A percentile compares a stretch with the other conserved stretches of the same genome.
Evolutionary conservation across 2,888 invertebrate genomes (phyloP).

Genomic region (Coelogynopora nodosa): DNA sequence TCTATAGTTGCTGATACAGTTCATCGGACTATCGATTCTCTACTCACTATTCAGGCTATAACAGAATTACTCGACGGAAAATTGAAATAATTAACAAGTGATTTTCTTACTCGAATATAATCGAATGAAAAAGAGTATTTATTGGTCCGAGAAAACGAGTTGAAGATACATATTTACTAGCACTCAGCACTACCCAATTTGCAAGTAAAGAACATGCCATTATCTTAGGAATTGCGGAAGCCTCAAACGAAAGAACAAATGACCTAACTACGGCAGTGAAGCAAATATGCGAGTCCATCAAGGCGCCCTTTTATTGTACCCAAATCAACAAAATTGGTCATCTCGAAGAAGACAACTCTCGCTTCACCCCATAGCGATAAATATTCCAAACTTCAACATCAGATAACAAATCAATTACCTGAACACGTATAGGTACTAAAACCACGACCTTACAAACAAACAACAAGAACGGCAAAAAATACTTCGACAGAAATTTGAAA

Average conservation of each 20-base stretch:
- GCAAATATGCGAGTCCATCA: background rate
- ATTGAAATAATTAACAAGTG: background rate
- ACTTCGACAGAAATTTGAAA: too few species aligned
- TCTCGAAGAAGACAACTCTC: background rate
- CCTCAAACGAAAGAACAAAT: background rate
- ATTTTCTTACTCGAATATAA: background rate
- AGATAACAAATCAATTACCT: too few species aligned
- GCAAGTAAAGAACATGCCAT: background rate
- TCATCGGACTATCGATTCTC: too few species aligned
- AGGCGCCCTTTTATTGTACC: background rate
- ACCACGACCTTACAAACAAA: too few species aligned
- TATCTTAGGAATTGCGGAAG: background rate
- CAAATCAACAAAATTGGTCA: slow-evolving; percentile 11
- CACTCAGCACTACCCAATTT: background rate
- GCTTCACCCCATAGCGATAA: background rate
- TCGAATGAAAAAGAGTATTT: background rate
- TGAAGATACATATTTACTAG: background rate
- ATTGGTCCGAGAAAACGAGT: background rate
- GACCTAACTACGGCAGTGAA: slow-evolving; percentile 9
- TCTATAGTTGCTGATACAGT: too few species aligned
- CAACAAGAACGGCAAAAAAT: too few species aligned
- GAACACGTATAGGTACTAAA: too few species aligned
- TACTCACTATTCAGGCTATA: background rate
- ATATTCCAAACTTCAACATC: too few species aligned
- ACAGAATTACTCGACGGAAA: background rate